Evolutionary conservation across 2,888 invertebrate species (phyloP).

Genomic region (Epistrophe grossulariae): DNA sequence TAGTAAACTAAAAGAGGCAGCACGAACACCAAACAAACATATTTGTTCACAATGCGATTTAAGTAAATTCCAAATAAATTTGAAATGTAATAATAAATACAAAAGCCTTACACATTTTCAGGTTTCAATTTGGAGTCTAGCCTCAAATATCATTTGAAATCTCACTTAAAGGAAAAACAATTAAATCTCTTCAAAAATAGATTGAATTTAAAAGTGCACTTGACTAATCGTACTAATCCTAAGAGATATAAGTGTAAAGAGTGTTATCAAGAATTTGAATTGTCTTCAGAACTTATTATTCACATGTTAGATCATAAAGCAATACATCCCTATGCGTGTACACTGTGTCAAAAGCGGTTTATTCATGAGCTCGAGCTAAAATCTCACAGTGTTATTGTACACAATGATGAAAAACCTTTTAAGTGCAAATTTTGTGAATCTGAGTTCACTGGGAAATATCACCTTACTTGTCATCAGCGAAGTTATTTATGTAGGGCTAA

Average conservation of each 20-base stretch:
- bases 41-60: background rate
- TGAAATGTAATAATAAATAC: background rate
- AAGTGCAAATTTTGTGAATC: conserved; percentile 11
- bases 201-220: background rate
- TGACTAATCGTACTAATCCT: background rate
- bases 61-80: background rate
- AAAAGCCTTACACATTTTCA: background rate
- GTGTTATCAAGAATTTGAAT: background rate
- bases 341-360: background rate
- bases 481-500: background rate
- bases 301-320: background rate
- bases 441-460: background rate
- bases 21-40: background rate
- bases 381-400: background rate
- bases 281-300: background rate
- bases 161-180: background rate
- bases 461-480: background rate
- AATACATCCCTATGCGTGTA: background rate
- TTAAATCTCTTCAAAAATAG: background rate
- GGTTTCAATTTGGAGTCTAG: background rate
- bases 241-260: background rate
- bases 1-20: background rate
- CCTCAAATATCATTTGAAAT: background rate
- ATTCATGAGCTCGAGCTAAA: background rate
- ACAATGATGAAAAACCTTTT: conserved; percentile 9